A percentile compares a stretch with the other conserved stretches of the same genome.
Evolutionary conservation across 2,888 invertebrate species (phyloP).

Genomic region (Elmis aenea): DNA sequence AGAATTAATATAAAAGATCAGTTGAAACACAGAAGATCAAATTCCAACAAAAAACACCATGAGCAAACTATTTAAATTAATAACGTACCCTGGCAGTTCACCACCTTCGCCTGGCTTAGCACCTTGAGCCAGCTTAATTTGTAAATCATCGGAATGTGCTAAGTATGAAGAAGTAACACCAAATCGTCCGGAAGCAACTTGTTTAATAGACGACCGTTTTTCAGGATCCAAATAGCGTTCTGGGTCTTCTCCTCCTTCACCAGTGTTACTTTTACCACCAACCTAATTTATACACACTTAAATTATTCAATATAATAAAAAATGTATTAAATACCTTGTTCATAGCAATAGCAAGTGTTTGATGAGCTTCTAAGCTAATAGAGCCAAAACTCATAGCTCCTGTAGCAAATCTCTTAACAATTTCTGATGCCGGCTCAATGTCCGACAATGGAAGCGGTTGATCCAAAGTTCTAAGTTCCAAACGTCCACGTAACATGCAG

Average conservation of each 20-base stretch:
- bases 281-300: conserved; percentile 46
- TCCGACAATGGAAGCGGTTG: conserved; percentile 78
- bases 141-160: conserved; percentile 95
- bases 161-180: conserved; percentile 97
- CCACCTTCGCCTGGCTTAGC: conserved; percentile 99
- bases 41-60: too few relatives aligned
- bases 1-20: too few relatives aligned
- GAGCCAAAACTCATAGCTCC: conserved; percentile 61
- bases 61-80: not conserved
- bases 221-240: conserved; percentile 71
- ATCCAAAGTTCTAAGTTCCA: conserved; percentile 75
- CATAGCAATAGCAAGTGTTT: conserved; percentile 94
- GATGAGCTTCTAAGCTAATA: conserved; percentile 94
- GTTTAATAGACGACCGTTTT: conserved; percentile 93
- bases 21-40: too few relatives aligned
- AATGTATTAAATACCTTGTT: conserved; percentile 56
- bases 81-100: conserved; percentile 71
- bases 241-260: conserved; percentile 89
- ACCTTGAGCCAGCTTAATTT: conserved; percentile 99
- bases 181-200: conserved; percentile 97
- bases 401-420: conserved; percentile 91
- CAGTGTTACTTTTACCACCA: conserved; percentile 97
- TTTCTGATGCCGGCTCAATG: conserved; percentile 90
- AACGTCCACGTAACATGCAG: conserved; percentile 89
- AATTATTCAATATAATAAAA: not conserved